Percentiles rank a stretch among this genome's conserved stretches.
Evolutionary conservation across 1,140 invertebrate species (phyloP).

Genomic region (Sitodiplosis mosellana): DNA sequence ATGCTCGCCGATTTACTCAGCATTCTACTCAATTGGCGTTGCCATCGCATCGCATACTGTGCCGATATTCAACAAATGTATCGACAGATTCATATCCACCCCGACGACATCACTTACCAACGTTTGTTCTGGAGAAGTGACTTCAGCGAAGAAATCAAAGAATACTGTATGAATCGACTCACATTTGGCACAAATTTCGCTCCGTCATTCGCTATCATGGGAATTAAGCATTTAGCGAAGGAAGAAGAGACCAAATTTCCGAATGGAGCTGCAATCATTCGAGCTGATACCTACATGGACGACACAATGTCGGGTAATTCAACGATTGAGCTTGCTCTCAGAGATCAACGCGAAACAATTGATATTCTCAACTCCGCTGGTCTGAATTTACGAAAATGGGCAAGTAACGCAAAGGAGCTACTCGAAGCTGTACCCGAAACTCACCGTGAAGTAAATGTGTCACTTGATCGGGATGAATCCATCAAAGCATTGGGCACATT

Average conservation of each 20-base stretch:
- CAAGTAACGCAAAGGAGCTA: not conserved
- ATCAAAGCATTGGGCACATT: conserved; percentile 12
- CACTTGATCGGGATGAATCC: not conserved
- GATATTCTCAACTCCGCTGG: conserved; percentile 6
- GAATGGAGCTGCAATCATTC: not conserved
- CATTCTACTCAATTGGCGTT: conserved; percentile 14
- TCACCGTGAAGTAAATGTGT: not conserved
- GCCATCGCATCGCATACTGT: conserved; percentile 9
- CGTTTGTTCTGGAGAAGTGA: conserved; percentile 17
- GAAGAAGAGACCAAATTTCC: conserved; percentile 1
- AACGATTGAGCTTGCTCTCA: conserved; percentile 6
- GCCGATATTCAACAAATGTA: conserved; percentile 18
- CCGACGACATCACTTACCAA: conserved; percentile 13
- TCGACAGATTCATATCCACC: conserved; percentile 13
- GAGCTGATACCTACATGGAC: conserved; percentile 26
- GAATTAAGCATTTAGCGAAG: conserved; percentile 8
- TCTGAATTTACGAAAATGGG: conserved; percentile 5
- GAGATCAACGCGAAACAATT: conserved; percentile 10
- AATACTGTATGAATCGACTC: conserved; percentile 9
- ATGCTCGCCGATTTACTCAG: conserved; percentile 19
- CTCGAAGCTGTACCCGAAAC: not conserved
- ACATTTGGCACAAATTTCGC: conserved; percentile 14
- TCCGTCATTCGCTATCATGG: conserved; percentile 14
- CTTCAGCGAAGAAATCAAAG: conserved; percentile 1
- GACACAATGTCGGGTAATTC: conserved; percentile 22